Base-by-base conservation (phyloP, 2,888 invertebrate genomes). In the Ichneumoninae sp. region DNA sequence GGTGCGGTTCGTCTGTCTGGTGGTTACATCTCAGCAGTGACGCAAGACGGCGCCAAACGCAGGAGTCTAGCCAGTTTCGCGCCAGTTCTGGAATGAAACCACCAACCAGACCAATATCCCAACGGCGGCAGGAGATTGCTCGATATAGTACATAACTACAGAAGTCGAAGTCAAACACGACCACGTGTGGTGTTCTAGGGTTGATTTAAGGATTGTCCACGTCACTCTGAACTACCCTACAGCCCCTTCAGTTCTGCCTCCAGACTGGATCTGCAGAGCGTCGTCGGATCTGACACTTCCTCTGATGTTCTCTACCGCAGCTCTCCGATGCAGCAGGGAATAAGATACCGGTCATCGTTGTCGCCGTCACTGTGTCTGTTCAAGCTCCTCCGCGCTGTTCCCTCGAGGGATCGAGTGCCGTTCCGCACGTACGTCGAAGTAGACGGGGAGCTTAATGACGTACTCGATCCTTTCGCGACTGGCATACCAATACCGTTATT, bases 401-500 rank as follows among this genome's bases (percentile, higher is more conserved):
- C 82, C 79, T 75, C 54, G 54, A 68, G 71, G 72, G 71, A 72
- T 79, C 75, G 72, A 80, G 47, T 69, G 66, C 65, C 69, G 69
- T 74, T 69, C 68, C 69, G 71, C 84, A 80, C 82, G 82, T 82
- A 82, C 82, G 26, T 68, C 66, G n/a, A 84, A 76, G 82, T 82
- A 72, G 79, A 79, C 22, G 82, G 66, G 79, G 68, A 82, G 79
- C 79, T 82, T 84, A 82, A 84, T 84, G 84, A 82, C 79, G 79
- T 79, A 80, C 79, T 72, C 79, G 82, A 82, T 79, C 82, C 84
- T 84, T 82, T 72, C 79, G 75, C 79, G 82, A 79, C 75, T 68
- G 66, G 82, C 84, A 84, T 84, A 79, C 74, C 75, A 79, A 84
- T 79, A 79, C 82, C 79, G 33, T 82, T 84, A 84, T 84, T 82